Evolutionary conservation across 2,888 invertebrate genomes (phyloP).

Genomic region (Volucella bombylans): DNA sequence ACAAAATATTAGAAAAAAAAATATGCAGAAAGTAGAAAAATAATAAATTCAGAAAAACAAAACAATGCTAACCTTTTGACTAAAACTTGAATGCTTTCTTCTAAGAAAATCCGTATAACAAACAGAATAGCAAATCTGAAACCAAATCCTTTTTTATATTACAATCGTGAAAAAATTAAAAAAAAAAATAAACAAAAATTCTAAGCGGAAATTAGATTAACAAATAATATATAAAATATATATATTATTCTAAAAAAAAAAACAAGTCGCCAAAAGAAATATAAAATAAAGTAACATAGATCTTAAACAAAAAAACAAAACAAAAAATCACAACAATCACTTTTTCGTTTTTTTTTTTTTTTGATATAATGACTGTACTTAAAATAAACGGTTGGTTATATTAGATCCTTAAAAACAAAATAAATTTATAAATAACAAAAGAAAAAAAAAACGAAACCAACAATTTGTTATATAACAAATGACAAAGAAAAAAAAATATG

Average conservation of each 20-base stretch:
- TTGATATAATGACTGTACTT: slow-evolving; percentile 53
- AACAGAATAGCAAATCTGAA: slow-evolving; percentile 40
- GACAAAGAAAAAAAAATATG: slow-evolving; percentile 21
- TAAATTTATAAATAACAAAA: slow-evolving; percentile 17
- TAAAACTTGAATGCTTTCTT: slow-evolving; percentile 66
- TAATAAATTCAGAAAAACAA: slow-evolving; percentile 34
- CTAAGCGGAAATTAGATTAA: not conserved
- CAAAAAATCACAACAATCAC: slow-evolving; percentile 64
- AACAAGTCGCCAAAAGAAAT: slow-evolving; percentile 36
- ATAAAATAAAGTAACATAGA: slow-evolving; percentile 20
- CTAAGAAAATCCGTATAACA: slow-evolving; percentile 23
- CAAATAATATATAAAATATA: slow-evolving; percentile 25
- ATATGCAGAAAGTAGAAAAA: slow-evolving; percentile 20
- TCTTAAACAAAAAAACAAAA: slow-evolving; percentile 1
- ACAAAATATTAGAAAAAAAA: slow-evolving; percentile 23
- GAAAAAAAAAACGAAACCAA: not conserved
- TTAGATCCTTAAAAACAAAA: slow-evolving; percentile 46
- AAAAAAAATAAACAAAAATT: slow-evolving; percentile 26
- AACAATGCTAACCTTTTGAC: slow-evolving; percentile 45
- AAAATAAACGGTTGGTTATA: slow-evolving; percentile 59
- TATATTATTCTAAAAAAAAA: slow-evolving; percentile 5
- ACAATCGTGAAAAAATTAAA: slow-evolving; percentile 40
- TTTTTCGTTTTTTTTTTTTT: slow-evolving; percentile 21
- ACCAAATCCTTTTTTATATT: slow-evolving; percentile 49
- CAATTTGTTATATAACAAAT: slow-evolving; percentile 29